Percentiles rank a stretch among this genome's conserved stretches.
phyloP scores from a whole-genome alignment of 2,113 vertebrate species.

The Nanger granti region DNA sequence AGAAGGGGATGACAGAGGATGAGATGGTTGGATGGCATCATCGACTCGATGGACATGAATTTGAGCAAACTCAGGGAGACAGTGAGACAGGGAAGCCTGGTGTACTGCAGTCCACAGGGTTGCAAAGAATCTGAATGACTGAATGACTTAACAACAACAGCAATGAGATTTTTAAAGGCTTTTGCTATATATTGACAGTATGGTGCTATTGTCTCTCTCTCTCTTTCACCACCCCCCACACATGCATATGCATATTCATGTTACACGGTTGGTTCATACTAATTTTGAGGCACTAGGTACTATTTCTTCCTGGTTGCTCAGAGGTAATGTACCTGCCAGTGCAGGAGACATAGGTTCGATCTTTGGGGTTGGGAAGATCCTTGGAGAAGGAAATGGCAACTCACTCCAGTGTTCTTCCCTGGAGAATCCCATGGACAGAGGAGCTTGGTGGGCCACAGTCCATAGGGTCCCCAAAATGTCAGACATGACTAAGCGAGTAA shows the following conservation, averaged over 20 bases:
- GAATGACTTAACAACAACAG: not conserved
- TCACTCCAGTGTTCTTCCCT: not conserved
- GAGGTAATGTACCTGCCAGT: not conserved
- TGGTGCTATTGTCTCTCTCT: not conserved
- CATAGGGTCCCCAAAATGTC: not conserved
- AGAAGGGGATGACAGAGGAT: not conserved
- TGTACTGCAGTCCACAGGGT: rapidly evolving
- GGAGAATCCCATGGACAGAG: not conserved
- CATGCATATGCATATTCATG: not conserved
- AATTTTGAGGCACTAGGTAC: not conserved
- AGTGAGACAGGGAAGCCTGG: not conserved
- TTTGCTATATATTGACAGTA: not conserved
- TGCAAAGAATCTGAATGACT: not conserved
- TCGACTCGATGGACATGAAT: not conserved
- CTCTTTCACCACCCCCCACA: not conserved
- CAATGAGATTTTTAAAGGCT: not conserved
- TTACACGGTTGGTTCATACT: not conserved
- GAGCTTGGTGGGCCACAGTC: not conserved
- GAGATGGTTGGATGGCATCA: not conserved
- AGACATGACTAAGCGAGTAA: not conserved
- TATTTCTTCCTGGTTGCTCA: not conserved
- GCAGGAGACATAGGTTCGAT: not conserved
- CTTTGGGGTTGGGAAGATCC: not conserved
- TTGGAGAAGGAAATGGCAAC: not conserved
- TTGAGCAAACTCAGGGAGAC: not conserved